These are phyloP conservation scores for Bellardia pandia DNA, from an alignment of 2,888 invertebrate species.

Conservation along the genomic window DNA sequence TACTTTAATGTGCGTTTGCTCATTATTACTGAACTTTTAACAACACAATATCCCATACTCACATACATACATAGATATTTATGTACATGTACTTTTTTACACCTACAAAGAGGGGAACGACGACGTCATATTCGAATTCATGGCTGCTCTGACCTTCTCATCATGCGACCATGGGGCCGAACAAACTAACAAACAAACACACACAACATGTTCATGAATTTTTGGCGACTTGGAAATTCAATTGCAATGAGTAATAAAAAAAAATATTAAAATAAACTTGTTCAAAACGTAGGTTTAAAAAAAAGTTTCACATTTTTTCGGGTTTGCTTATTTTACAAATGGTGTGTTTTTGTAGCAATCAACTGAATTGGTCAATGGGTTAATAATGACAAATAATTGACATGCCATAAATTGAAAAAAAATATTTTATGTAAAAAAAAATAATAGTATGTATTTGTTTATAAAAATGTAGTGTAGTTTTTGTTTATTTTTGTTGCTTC, in stretches of 20 bases:
- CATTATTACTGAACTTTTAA: not conserved
- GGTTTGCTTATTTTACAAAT: not conserved
- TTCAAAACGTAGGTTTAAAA: not conserved
- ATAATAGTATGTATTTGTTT: not conserved
- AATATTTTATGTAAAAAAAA: not conserved
- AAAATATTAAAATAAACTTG: slow-evolving; percentile 11
- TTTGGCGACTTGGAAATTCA: slow-evolving; percentile 29
- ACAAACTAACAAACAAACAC: slow-evolving; percentile 12
- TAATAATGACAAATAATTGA: slow-evolving; percentile 11
- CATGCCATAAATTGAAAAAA: not conserved
- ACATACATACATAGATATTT: not conserved
- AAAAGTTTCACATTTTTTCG: slow-evolving; percentile 1
- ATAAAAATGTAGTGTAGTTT: not conserved
- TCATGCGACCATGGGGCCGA: slow-evolving; percentile 42
- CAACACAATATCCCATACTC: not conserved
- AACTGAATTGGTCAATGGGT: slow-evolving; percentile 34
- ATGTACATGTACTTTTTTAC: not conserved
- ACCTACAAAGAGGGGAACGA: slow-evolving; percentile 29
- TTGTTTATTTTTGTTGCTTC: not conserved
- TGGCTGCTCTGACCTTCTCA: slow-evolving; percentile 63
- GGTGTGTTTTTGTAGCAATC: not conserved
- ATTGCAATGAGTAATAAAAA: slow-evolving; percentile 15
- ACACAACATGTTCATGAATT: slow-evolving; percentile 34
- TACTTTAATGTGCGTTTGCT: not conserved
- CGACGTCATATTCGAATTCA: slow-evolving; percentile 58